Evolutionary conservation across 2,888 invertebrate species (phyloP).

Genomic region (Petrophora chlorosata): DNA sequence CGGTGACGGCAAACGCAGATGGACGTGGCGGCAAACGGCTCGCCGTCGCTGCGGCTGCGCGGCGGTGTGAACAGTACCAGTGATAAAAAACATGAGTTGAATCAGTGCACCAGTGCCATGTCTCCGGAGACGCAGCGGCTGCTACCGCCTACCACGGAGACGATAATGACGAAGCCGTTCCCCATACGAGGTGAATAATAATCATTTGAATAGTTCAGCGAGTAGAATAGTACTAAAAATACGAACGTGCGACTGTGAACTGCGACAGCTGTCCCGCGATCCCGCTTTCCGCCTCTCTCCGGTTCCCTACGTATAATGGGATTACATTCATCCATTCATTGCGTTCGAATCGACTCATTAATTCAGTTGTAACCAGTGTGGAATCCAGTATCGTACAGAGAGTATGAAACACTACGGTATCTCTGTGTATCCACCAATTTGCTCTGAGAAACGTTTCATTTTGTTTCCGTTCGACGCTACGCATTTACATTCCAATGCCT

Average conservation of each 20-base stretch:
- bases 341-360: neutral
- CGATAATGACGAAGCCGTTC: slow-evolving; percentile 94
- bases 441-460: too few species aligned
- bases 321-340: slow-evolving; percentile 6
- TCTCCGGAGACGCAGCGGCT: slow-evolving; percentile 87
- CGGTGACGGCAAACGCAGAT: slow-evolving; percentile 64
- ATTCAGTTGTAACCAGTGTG: slow-evolving; percentile 7
- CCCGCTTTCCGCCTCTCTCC: neutral
- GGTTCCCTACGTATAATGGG: slow-evolving; percentile 4
- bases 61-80: slow-evolving; percentile 64
- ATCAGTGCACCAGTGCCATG: slow-evolving; percentile 88
- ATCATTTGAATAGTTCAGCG: slow-evolving; percentile 36
- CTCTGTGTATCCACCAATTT: too few species aligned
- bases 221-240: slow-evolving; percentile 56
- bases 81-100: slow-evolving; percentile 81
- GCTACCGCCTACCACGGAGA: slow-evolving; percentile 91
- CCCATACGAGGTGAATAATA: slow-evolving; percentile 89
- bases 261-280: slow-evolving; percentile 46
- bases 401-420: too few species aligned
- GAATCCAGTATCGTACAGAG: too few species aligned
- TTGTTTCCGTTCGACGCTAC: too few species aligned
- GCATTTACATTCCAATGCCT: too few species aligned
- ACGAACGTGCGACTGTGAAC: slow-evolving; percentile 43
- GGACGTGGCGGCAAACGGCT: slow-evolving; percentile 68
- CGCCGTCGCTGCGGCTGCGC: slow-evolving; percentile 78